Percentiles rank a stretch among this genome's conserved stretches.
Evolutionary conservation across 2,797 vertebrate species (phyloP).

Genomic region (Spheniscus humboldti): DNA sequence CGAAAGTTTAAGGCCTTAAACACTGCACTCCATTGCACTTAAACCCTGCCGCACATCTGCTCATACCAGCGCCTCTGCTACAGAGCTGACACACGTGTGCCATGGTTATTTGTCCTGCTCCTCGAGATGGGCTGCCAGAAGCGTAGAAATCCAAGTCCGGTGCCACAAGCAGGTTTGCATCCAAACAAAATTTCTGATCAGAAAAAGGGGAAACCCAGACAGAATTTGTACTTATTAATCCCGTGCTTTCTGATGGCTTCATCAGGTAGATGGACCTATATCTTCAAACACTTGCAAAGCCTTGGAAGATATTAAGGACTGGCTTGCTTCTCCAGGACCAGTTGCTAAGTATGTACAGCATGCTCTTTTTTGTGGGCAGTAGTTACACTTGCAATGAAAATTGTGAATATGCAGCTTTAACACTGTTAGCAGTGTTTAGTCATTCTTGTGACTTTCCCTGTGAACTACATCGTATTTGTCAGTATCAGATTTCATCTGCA

Average conservation of each 20-base stretch:
- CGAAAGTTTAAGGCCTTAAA: neutral
- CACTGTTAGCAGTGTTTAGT: neutral
- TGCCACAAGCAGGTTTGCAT: neutral
- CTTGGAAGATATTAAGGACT: neutral
- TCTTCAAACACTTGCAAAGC: neutral
- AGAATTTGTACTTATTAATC: neutral
- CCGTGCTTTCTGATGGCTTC: neutral
- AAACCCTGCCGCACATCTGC: neutral
- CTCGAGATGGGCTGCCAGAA: neutral
- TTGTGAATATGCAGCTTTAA: neutral
- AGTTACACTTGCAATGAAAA: neutral
- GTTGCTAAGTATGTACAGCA: neutral
- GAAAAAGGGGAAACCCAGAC: neutral
- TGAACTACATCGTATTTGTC: neutral
- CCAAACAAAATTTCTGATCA: neutral
- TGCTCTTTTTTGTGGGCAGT: neutral
- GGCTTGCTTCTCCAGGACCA: neutral
- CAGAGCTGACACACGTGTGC: fast-evolving
- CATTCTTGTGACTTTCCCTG: neutral
- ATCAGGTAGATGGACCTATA: neutral
- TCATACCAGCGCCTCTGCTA: neutral
- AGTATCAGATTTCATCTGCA: neutral
- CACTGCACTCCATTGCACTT: neutral
- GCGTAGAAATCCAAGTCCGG: neutral
- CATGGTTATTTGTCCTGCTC: neutral